Conservation (phyloP, 2,888 invertebrate genomes). For the Synergus gifuensis region DNA sequence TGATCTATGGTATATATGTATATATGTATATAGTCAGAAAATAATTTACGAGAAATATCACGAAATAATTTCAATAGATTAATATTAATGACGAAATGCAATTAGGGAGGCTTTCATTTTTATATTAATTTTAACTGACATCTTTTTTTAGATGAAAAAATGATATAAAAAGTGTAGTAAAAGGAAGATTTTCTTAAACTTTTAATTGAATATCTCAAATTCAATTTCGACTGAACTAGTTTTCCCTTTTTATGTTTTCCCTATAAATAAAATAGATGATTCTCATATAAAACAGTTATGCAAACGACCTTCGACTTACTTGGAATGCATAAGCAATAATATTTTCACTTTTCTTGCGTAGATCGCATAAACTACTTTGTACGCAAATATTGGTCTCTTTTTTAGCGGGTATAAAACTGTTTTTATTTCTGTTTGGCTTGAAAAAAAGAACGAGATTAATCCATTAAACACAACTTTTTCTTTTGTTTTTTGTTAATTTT, state of each 20-base stretch:
- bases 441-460: not conserved
- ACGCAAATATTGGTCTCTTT: slow-evolving; percentile 12
- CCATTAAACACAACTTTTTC: not conserved
- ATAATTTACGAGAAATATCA: no score
- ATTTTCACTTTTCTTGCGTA: slow-evolving; percentile 21
- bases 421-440: not conserved
- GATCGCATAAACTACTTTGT: not conserved
- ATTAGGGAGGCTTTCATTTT: no score
- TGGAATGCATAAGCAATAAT: slow-evolving; percentile 11
- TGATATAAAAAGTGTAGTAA: no score
- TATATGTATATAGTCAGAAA: no score
- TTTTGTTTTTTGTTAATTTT: not conserved
- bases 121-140: no score
- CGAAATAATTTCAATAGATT: no score
- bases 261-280: not conserved
- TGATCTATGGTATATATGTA: no score
- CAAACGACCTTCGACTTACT: not conserved
- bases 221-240: not conserved
- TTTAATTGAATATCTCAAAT: not conserved
- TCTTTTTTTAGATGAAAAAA: no score
- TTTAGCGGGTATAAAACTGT: not conserved
- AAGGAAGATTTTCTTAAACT: no score
- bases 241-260: not conserved
- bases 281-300: not conserved
- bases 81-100: no score